These are phyloP conservation scores for Camelus bactrianus DNA, from an alignment of 2,113 vertebrate species.

Conservation along the genomic window DNA sequence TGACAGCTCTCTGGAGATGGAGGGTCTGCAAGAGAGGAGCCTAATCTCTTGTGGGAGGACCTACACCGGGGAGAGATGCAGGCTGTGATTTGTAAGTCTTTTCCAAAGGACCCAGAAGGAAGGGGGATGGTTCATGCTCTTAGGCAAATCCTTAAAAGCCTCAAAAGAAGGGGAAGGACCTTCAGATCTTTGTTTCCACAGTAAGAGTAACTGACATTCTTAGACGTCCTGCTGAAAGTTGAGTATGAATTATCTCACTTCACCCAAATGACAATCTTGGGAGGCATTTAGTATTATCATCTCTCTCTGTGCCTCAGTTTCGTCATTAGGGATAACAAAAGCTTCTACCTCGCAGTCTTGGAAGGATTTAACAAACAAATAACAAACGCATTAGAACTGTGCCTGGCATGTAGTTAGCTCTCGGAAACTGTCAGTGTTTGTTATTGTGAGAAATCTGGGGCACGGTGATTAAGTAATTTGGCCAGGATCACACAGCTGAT, in stretches of 20 bases:
- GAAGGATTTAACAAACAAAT: background rate
- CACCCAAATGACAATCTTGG: background rate
- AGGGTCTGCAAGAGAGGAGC: background rate
- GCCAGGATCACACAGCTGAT: background rate
- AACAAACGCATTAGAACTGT: background rate
- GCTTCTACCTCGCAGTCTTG: background rate
- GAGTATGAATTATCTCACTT: background rate
- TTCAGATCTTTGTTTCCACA: background rate
- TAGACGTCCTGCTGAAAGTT: background rate
- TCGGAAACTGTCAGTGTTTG: background rate
- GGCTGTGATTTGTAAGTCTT: background rate
- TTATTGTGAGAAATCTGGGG: background rate
- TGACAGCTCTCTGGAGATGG: conserved; percentile 32
- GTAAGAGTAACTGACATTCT: background rate
- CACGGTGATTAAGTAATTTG: background rate
- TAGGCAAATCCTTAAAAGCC: background rate
- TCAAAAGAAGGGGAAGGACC: background rate
- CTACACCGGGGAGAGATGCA: background rate
- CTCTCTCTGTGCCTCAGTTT: background rate
- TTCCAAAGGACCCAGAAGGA: background rate
- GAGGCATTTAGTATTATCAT: background rate
- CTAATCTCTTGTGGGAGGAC: background rate
- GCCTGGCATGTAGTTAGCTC: background rate
- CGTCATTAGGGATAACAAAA: background rate
- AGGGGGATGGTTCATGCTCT: background rate